These are phyloP conservation scores for Anthopleura sola DNA, from an alignment of 64 coral and sea anemone genomes.

Conservation along the genomic window DNA sequence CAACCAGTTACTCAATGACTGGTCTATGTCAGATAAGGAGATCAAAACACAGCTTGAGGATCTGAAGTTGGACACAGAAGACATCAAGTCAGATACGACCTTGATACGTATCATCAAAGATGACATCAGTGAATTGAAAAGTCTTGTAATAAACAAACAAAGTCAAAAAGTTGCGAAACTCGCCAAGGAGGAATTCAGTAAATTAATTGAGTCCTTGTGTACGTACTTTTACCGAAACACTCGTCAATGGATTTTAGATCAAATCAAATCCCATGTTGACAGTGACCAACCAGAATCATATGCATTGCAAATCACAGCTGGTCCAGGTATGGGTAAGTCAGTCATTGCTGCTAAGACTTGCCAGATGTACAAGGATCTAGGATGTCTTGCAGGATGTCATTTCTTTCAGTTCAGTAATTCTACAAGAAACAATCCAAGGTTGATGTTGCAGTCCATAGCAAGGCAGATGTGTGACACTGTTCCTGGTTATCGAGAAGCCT, in stretches of 20 bases:
- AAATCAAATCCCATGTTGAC: conserved; percentile 18
- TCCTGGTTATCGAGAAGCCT: conserved; percentile 31
- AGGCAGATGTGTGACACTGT: conserved; percentile 32
- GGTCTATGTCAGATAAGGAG: background rate
- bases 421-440: conserved; percentile 39
- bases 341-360: conserved; percentile 38
- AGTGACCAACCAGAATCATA: background rate
- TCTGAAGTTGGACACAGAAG: too few species aligned
- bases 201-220: background rate
- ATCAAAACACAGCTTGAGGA: too few species aligned
- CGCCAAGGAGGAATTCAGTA: background rate
- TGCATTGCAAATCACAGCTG: conserved; percentile 34
- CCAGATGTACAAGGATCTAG: conserved; percentile 18
- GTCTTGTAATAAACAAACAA: background rate
- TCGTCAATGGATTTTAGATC: conserved; percentile 9
- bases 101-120: background rate
- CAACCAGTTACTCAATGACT: too few species aligned
- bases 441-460: conserved; percentile 57
- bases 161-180: background rate
- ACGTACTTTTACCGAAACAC: background rate
- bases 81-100: background rate
- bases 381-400: conserved; percentile 36
- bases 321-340: conserved; percentile 62
- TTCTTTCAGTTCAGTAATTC: conserved; percentile 56
- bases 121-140: background rate